These are phyloP conservation scores for Tipula unca DNA, from an alignment of 2,888 invertebrate species.

Conservation along the genomic window DNA sequence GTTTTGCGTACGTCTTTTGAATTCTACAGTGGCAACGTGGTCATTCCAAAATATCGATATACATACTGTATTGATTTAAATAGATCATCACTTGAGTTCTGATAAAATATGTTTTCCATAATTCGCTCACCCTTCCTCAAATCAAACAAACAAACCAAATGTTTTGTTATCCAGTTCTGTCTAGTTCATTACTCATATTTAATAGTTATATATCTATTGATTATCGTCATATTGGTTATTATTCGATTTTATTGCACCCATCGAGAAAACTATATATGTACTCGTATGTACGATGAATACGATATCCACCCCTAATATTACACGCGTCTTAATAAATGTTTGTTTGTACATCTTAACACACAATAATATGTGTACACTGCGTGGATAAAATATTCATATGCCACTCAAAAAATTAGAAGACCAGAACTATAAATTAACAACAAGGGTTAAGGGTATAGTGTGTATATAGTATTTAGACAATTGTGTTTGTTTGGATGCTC, in stretches of 20 bases:
- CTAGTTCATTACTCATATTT: constrained; percentile 8
- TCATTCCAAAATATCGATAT: not conserved
- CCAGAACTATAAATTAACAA: not conserved
- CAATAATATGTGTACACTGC: not conserved
- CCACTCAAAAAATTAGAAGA: constrained; percentile 14
- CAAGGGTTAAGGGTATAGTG: not conserved
- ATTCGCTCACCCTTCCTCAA: not conserved
- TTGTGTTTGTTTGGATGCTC: not conserved
- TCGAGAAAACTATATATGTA: not conserved
- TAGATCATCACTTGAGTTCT: not conserved
- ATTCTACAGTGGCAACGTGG: not conserved
- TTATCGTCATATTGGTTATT: not conserved
- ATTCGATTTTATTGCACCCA: not conserved
- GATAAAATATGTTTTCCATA: not conserved
- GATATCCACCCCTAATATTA: not conserved
- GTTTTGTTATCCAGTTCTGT: not conserved
- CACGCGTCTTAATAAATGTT: not conserved
- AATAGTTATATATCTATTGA: too few relatives aligned
- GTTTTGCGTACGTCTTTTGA: constrained; percentile 3
- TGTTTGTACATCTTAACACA: constrained; percentile 9
- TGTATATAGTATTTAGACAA: not conserved
- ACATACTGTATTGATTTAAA: not conserved
- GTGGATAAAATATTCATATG: not conserved
- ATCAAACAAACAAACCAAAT: not conserved
- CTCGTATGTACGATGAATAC: too few relatives aligned